Evolutionary conservation across 2,888 invertebrate species (phyloP).

Genomic region (Pseudococcus longispinus): DNA sequence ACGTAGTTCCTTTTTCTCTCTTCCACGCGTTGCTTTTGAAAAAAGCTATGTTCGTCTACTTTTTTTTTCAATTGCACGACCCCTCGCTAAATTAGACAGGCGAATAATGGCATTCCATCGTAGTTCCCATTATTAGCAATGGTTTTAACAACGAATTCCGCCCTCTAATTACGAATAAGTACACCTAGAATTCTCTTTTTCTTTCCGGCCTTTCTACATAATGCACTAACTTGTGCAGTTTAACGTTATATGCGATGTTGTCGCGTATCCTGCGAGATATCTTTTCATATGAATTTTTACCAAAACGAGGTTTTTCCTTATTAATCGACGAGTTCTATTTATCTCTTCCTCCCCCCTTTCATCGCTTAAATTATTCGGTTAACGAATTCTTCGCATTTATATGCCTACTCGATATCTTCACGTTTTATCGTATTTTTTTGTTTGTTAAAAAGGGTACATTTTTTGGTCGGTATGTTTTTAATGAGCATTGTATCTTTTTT

Average conservation of each 20-base stretch:
- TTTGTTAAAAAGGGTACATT: too few species aligned
- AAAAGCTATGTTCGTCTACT: conserved; percentile 44
- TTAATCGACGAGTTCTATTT: background rate
- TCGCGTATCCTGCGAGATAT: background rate
- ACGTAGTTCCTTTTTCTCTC: conserved; percentile 30
- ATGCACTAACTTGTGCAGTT: conserved; percentile 48
- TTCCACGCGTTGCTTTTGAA: conserved; percentile 24
- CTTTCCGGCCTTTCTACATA: conserved; percentile 46
- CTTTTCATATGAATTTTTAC: background rate
- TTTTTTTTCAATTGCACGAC: conserved; percentile 49
- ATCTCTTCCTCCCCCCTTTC: background rate
- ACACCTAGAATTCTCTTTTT: conserved; percentile 38
- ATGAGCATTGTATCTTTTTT: too few species aligned
- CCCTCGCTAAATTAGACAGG: conserved; percentile 49
- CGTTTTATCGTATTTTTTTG: too few species aligned
- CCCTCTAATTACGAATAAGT: conserved; percentile 55
- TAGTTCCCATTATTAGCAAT: conserved; percentile 54
- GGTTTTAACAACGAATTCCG: conserved; percentile 55
- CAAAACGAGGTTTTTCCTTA: background rate
- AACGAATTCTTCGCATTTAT: background rate
- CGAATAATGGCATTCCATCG: conserved; percentile 55
- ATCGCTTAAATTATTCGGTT: background rate
- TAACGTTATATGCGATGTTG: conserved; percentile 47
- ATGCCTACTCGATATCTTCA: too few species aligned
- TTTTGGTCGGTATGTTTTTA: too few species aligned